phyloP scores from a whole-genome alignment of 2,797 vertebrate species.

The Pseudotriccus pelzelni region DNA sequence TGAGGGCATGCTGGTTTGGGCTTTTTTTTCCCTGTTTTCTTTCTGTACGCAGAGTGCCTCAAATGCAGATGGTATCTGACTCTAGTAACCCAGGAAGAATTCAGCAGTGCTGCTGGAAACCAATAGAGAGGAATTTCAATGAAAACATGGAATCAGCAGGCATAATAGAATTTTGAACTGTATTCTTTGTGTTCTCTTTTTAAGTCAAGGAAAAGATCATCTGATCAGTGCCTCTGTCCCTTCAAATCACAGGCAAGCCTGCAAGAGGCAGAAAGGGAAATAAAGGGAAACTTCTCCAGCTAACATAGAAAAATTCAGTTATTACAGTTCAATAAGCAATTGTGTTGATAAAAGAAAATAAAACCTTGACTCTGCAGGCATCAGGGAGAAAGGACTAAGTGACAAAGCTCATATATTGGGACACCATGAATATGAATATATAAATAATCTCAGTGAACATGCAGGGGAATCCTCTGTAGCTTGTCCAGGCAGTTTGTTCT shows the following conservation, averaged over 20 bases:
- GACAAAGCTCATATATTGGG: not conserved
- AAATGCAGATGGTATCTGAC: not conserved
- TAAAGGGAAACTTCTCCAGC: not conserved
- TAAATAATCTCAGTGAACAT: not conserved
- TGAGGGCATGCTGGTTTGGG: not conserved
- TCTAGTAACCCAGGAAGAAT: not conserved
- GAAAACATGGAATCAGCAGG: not conserved
- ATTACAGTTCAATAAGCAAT: not conserved
- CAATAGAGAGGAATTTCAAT: not conserved
- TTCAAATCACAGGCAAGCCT: not conserved
- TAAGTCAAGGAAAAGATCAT: not conserved
- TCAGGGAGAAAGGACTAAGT: not conserved
- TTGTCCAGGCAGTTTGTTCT: not conserved
- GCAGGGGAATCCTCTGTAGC: not conserved
- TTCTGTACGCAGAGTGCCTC: not conserved
- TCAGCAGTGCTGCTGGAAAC: not conserved
- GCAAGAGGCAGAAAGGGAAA: not conserved
- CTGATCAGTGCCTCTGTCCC: not conserved
- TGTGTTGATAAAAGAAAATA: not conserved
- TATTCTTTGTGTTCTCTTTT: not conserved
- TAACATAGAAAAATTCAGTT: not conserved
- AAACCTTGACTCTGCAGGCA: not conserved
- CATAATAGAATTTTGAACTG: not conserved
- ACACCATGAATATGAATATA: not conserved
- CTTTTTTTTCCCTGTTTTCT: not conserved